A percentile compares a stretch with the other conserved stretches of the same genome.
These are phyloP conservation scores for Lycorma delicatula DNA, from an alignment of 1,140 invertebrate genomes.

Conservation along the genomic window DNA sequence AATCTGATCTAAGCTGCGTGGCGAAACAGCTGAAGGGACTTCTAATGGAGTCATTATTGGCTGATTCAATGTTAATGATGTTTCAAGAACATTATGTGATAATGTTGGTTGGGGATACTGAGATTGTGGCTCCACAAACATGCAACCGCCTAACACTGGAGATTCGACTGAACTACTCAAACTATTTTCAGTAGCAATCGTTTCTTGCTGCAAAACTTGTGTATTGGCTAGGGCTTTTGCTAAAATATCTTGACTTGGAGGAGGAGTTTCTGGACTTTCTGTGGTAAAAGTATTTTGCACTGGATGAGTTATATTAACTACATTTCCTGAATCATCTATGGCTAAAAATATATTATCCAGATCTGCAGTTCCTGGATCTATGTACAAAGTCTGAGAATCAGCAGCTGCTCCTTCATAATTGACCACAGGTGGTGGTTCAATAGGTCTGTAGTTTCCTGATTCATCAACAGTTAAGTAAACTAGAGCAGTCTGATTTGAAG, in stretches of 20 bases:
- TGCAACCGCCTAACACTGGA: not conserved
- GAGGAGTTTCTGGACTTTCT: not conserved
- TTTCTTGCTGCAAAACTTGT: constrained; percentile 59
- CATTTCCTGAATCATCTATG: constrained; percentile 36
- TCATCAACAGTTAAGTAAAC: constrained; percentile 15
- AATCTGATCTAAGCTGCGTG: not conserved
- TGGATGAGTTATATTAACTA: constrained; percentile 24
- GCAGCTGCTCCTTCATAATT: not conserved
- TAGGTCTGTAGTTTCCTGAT: constrained; percentile 11
- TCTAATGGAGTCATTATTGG: constrained; percentile 73
- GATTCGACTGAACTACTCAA: not conserved
- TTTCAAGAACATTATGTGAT: constrained; percentile 52
- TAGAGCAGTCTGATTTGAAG: constrained; percentile 1
- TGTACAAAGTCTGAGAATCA: constrained; percentile 13
- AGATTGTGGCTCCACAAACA: constrained; percentile 8
- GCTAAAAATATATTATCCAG: constrained; percentile 42
- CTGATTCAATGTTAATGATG: constrained; percentile 56
- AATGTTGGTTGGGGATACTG: constrained; percentile 36
- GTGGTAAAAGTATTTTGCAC: constrained; percentile 12
- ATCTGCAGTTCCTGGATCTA: constrained; percentile 25
- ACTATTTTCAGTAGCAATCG: constrained; percentile 3
- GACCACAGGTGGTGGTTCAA: constrained; percentile 10
- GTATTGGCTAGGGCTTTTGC: constrained; percentile 65
- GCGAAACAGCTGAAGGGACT: constrained; percentile 40
- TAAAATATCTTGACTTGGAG: constrained; percentile 56